phyloP scores from a whole-genome alignment of 2,888 invertebrate genomes.

The Sminthurinus aureus region DNA sequence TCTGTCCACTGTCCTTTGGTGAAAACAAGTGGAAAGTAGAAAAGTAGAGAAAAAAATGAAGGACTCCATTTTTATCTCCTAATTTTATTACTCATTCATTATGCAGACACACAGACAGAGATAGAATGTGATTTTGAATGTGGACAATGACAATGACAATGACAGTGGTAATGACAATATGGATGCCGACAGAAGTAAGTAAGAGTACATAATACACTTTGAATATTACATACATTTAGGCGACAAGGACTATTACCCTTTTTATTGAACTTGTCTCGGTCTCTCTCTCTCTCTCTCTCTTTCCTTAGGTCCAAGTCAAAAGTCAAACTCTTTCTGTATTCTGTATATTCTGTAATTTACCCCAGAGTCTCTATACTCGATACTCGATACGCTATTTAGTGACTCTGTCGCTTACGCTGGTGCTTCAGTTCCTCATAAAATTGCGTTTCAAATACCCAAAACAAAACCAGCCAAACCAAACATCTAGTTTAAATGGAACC shows the following conservation, averaged over 20 bases:
- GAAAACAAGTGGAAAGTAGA: not conserved
- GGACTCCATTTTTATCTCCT: slow-evolving; percentile 2
- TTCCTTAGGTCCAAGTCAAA: not conserved
- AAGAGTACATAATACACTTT: not conserved
- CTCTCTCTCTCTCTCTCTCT: not conserved
- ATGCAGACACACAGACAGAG: not conserved
- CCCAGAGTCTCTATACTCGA: not conserved
- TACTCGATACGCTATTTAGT: too few relatives aligned
- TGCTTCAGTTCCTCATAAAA: too few relatives aligned
- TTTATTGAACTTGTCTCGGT: slow-evolving; percentile 27
- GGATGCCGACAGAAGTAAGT: slow-evolving; percentile 7
- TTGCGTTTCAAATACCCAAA: too few relatives aligned
- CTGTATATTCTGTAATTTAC: not conserved
- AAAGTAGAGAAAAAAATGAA: not conserved
- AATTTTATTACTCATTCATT: slow-evolving; percentile 36
- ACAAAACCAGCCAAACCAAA: too few relatives aligned
- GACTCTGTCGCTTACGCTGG: too few relatives aligned
- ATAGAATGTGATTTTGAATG: not conserved
- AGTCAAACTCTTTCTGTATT: not conserved
- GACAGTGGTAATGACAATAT: not conserved
- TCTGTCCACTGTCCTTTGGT: too few relatives aligned
- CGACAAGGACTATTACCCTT: slow-evolving; percentile 32
- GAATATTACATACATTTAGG: not conserved
- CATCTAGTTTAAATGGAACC: too few relatives aligned
- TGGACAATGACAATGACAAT: not conserved